These are phyloP conservation scores for Enteromius paludinosus DNA, from an alignment of 2,797 vertebrate genomes.

Conservation along the genomic window DNA sequence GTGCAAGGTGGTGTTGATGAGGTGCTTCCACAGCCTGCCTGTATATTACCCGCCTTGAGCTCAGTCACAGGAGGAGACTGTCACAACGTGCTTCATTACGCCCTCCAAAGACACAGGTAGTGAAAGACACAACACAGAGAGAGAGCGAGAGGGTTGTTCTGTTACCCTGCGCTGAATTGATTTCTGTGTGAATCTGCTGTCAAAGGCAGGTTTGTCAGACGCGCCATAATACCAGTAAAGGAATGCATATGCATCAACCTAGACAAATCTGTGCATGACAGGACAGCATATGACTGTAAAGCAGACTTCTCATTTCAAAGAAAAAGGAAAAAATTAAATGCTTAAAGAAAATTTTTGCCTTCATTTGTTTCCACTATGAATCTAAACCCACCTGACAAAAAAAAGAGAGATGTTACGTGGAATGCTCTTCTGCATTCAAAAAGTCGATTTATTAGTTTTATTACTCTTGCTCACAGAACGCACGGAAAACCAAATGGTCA, in stretches of 20 bases:
- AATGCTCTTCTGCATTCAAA: not conserved
- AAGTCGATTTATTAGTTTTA: not conserved
- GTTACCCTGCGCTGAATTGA: slow-evolving; percentile 23
- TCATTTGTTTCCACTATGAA: not conserved
- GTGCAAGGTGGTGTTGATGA: slow-evolving; percentile 66
- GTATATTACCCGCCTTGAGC: slow-evolving; percentile 67
- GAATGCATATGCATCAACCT: slow-evolving; percentile 14
- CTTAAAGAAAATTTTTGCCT: not conserved
- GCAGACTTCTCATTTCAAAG: not conserved
- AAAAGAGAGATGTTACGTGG: too few species aligned
- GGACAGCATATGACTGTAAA: not conserved
- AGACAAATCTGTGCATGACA: slow-evolving; percentile 6
- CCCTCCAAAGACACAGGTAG: slow-evolving; percentile 65
- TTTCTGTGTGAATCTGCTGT: slow-evolving; percentile 30
- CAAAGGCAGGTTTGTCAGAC: not conserved
- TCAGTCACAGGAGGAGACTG: slow-evolving; percentile 63
- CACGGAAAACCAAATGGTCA: not conserved
- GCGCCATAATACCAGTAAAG: not conserved
- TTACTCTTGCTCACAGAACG: not conserved
- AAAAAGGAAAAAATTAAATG: not conserved
- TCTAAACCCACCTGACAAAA: not conserved
- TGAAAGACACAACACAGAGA: slow-evolving; percentile 51
- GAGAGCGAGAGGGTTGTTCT: slow-evolving; percentile 17
- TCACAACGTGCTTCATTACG: slow-evolving; percentile 70
- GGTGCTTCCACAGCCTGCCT: slow-evolving; percentile 65